These are phyloP conservation scores for Drosophila atripex DNA, from an alignment of 2,888 invertebrate genomes.

Conservation along the genomic window DNA sequence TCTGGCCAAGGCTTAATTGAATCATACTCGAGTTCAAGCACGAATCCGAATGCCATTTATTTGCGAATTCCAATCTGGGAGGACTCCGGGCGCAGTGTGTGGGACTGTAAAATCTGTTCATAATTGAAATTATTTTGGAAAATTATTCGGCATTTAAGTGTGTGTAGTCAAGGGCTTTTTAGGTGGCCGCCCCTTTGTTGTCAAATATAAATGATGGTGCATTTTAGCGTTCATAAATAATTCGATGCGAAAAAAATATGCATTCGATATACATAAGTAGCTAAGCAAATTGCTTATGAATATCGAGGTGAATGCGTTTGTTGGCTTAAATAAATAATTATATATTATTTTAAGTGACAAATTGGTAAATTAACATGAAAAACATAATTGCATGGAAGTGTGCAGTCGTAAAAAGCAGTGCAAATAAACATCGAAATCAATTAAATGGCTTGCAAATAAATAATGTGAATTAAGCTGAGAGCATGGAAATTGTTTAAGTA, in stretches of 20 bases:
- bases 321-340: slow-evolving; percentile 47
- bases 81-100: neutral
- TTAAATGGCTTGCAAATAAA: slow-evolving; percentile 45
- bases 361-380: slow-evolving; percentile 47
- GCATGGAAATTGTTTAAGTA: slow-evolving; percentile 30
- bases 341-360: slow-evolving; percentile 51
- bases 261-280: slow-evolving; percentile 18
- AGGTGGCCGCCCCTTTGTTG: slow-evolving; percentile 7
- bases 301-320: slow-evolving; percentile 21
- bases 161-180: slow-evolving; percentile 34
- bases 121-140: slow-evolving; percentile 63
- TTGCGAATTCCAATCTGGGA: slow-evolving; percentile 18
- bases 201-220: slow-evolving; percentile 42
- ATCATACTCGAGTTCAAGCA: slow-evolving; percentile 56
- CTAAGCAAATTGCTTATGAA: slow-evolving; percentile 48
- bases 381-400: slow-evolving; percentile 38
- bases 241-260: slow-evolving; percentile 18
- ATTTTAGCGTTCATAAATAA: slow-evolving; percentile 50
- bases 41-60: slow-evolving; percentile 45
- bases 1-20: slow-evolving; percentile 54
- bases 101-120: slow-evolving; percentile 51
- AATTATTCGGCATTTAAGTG: slow-evolving; percentile 55
- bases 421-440: slow-evolving; percentile 55
- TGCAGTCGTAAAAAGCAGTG: slow-evolving; percentile 17
- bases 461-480: slow-evolving; percentile 42